phyloP scores from a whole-genome alignment of 2,113 vertebrate genomes.

The Rhineura floridana region DNA sequence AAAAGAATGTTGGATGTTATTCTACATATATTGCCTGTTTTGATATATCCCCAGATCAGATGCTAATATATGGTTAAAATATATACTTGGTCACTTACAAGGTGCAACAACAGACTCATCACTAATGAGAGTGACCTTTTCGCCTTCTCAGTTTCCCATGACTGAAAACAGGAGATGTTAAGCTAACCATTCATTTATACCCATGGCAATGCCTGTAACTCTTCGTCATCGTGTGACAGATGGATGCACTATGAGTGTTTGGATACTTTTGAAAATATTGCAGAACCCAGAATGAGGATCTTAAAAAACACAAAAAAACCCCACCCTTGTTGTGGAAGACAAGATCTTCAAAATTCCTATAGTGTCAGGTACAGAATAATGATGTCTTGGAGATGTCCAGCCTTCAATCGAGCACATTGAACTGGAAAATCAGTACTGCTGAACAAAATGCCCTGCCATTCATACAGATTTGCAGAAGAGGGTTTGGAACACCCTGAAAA shows the following conservation, averaged over 20 bases:
- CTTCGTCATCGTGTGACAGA: conserved; percentile 47
- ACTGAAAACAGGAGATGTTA: conserved; percentile 50
- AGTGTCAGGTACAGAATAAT: conserved; percentile 62
- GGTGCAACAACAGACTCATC: conserved; percentile 48
- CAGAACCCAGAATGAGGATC: conserved; percentile 56
- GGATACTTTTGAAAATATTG: conserved; percentile 37
- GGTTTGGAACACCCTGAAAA: conserved; percentile 30
- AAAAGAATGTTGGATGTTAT: conserved; percentile 47
- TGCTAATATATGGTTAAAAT: conserved; percentile 31
- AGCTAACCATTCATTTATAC: conserved; percentile 32
- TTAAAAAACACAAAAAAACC: conserved; percentile 41
- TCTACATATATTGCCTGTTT: conserved; percentile 41
- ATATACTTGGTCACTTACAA: conserved; percentile 55
- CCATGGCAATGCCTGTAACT: conserved; percentile 25
- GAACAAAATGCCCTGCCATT: conserved; percentile 62
- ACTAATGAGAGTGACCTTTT: conserved; percentile 66
- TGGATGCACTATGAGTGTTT: conserved; percentile 17
- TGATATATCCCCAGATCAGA: conserved; percentile 48
- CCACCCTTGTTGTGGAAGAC: conserved; percentile 39
- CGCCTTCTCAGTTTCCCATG: conserved; percentile 37
- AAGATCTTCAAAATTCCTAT: conserved; percentile 56
- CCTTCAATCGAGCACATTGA: conserved; percentile 53
- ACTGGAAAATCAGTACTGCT: conserved; percentile 47
- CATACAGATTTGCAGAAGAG: conserved; percentile 47
- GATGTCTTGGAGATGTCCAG: conserved; percentile 57